phyloP scores from a whole-genome alignment of 2,888 invertebrate genomes.

The Theretra japonica region DNA sequence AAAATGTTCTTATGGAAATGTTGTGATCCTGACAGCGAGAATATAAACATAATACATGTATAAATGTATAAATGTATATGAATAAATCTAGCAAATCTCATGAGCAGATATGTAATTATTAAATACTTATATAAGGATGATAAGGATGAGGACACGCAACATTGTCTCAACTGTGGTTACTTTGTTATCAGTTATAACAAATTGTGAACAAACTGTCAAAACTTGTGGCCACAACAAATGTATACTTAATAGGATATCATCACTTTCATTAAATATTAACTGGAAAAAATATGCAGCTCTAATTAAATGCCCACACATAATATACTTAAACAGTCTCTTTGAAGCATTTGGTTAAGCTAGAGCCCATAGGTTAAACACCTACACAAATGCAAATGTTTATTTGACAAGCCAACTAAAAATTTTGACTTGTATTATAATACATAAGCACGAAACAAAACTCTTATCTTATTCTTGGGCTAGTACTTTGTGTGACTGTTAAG shows the following conservation, averaged over 20 bases:
- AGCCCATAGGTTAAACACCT: too few relatives aligned
- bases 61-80: background rate
- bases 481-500: background rate
- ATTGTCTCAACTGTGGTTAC: background rate
- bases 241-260: background rate
- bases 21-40: background rate
- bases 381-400: too few relatives aligned
- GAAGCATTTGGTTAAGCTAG: too few relatives aligned
- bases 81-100: conserved; percentile 16
- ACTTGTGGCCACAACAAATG: background rate
- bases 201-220: background rate
- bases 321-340: too few relatives aligned
- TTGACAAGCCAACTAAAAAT: too few relatives aligned
- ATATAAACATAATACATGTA: conserved; percentile 16
- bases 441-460: too few relatives aligned
- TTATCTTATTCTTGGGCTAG: too few relatives aligned
- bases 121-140: conserved; percentile 7
- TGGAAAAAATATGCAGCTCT: too few relatives aligned
- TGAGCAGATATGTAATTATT: conserved; percentile 14
- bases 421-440: too few relatives aligned
- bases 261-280: too few relatives aligned
- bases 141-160: conserved; percentile 23
- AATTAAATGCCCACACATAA: too few relatives aligned
- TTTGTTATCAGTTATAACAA: background rate
- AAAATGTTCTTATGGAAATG: background rate